Evolutionary conservation across 2,797 vertebrate genomes (phyloP), one percentile per base, ranked within the genome.

Genomic region (Clarias laeviceps): DNA sequence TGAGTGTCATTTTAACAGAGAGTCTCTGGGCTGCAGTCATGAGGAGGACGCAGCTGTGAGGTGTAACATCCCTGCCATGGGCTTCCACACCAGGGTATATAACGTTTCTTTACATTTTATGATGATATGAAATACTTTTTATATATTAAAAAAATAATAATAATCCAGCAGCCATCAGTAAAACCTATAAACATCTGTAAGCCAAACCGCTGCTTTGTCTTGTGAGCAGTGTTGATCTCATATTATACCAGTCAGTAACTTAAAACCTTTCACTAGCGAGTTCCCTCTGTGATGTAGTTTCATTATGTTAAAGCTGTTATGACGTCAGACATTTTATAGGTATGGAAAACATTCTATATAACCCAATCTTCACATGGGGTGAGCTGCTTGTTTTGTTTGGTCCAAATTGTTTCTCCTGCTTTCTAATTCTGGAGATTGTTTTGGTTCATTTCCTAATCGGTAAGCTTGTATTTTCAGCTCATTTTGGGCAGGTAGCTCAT

Each of bases 41-140:
- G 96, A 96, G 79, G 96, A 97, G 40, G 96, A 97, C 0, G 96
- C 96, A 3, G 94, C 92, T 0, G 96, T 97, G 56, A 93, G 90
- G 3, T 97, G 97, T 89, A 96, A 97, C 1, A 85, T 96, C 2
- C 97, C 96, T 0, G 94, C 94, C 14, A 97, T 97, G 97, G 96
- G 96, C 68, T 97, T 97, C 89, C 93, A 97, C 88, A 96, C 95
- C 61, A 95, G 95, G 95, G 97, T 97, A 82, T 20, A 5, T 24
- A 70, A 18, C n/a, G 14, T 45, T 57, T 34, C n/a, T 1, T 45
- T 40, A 50, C 56, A 3, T 3, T 62, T 27, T n/a, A n/a, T 27
- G 6, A 37, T 77, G 5, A 22, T 4, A 32, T 76, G 8, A 54
- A 74, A 37, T 69, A 37, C 18, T 14, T 50, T 73, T 14, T n/a